Base-by-base conservation (phyloP, 2,113 vertebrate species). In the Clinocottus analis region DNA sequence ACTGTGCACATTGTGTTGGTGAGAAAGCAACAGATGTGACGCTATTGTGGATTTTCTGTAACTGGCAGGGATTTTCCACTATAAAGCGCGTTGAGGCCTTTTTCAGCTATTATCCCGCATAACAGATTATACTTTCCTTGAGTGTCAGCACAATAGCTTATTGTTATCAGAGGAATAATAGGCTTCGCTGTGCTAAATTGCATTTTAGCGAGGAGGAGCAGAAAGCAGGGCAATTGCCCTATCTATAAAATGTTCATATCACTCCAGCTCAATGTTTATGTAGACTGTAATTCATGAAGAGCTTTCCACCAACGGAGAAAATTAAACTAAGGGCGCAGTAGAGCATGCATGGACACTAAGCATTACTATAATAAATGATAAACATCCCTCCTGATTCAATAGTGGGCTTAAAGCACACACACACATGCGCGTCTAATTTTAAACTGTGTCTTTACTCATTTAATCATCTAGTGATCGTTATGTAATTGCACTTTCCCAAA, bases 21-120 rank as follows among this genome's bases (percentile, higher is more conserved):
- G 69, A 79, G 79, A 66, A 65, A 80, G 83, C 39, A 19, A 64
- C 86, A 90, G 83, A 88, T 77, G 83, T 72, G 59, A 61, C 33
- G 56, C 61, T 23, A 25, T 49, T 79, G 68, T 80, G 72, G 49
- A 41, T 76, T 78, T 81, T 49, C 68, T 77, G 72, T 69, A 67
- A 77, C 41, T 29, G 59, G 4, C 14, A 58, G 45, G 68, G 62
- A 84, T 83, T 83, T 79, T 69, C 69, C 59, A 49, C n/a, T 41
- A 13, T 63, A 7, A 77, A 77, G 64, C 61, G 65, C 56, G 78
- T 77, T 71, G 59, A 77, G n/a, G 68, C 16, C 0, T 63, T 75
- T 67, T 67, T 69, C 53, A 33, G 70, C 78, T 64, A 19, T 79
- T 83, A 21, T 39, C 45, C 41, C 49, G 37, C 43, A 63, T 71